A percentile compares a stretch with the other conserved stretches of the same genome.
These are phyloP conservation scores for Danaus plexippus DNA, from an alignment of 1,140 invertebrate species.

Conservation along the genomic window DNA sequence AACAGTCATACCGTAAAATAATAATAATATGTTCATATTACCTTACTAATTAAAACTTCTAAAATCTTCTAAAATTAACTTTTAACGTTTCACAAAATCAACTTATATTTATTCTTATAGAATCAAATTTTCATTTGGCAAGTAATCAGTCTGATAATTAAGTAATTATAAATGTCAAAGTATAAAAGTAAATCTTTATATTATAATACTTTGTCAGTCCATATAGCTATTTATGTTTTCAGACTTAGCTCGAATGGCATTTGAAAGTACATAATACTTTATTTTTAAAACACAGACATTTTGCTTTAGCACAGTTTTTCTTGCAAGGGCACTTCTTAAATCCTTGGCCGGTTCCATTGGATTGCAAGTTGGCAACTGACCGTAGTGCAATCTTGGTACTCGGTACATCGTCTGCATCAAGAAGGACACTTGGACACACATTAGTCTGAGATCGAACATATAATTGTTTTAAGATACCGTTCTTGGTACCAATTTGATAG, in stretches of 20 bases:
- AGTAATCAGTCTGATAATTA: too few relatives aligned
- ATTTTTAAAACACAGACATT: conserved; percentile 1
- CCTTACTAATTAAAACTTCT: too few relatives aligned
- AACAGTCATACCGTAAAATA: too few relatives aligned
- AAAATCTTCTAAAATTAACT: too few relatives aligned
- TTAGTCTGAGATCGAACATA: too few relatives aligned
- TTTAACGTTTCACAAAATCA: too few relatives aligned
- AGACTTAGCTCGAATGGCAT: conserved; percentile 3
- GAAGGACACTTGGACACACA: too few relatives aligned
- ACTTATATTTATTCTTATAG: too few relatives aligned
- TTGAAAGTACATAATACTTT: conserved; percentile 5
- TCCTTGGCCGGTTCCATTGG: conserved; percentile 1
- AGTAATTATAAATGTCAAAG: too few relatives aligned
- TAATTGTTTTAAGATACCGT: neutral
- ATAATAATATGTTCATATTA: too few relatives aligned
- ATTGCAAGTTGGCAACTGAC: neutral
- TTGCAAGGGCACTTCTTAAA: conserved; percentile 4
- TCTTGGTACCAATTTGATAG: conserved; percentile 22
- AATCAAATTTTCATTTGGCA: too few relatives aligned
- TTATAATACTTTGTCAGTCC: neutral
- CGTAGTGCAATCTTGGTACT: conserved; percentile 1
- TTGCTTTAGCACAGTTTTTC: conserved; percentile 2
- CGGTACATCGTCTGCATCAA: neutral
- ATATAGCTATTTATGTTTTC: conserved; percentile 6
- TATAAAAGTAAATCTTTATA: too few relatives aligned